Percentiles rank a stretch among this genome's conserved stretches.
Conservation (phyloP, 2,113 vertebrate genomes). For the Xiphophorus couchianus region DNA sequence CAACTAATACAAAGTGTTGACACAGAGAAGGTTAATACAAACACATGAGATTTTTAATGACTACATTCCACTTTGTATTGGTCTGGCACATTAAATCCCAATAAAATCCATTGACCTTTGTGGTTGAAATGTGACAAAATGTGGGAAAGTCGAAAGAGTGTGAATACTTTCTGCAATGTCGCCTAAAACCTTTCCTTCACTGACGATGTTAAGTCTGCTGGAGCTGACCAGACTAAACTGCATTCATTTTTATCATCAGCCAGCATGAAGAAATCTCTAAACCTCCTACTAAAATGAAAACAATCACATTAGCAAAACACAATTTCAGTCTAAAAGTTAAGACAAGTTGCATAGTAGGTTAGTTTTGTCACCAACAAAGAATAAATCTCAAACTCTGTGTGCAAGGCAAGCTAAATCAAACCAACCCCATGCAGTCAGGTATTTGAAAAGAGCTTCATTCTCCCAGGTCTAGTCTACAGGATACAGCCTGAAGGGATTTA, state of each 20-base stretch:
- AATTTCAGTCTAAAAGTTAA: not conserved
- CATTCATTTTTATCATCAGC: conserved; percentile 19
- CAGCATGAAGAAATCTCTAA: conserved; percentile 29
- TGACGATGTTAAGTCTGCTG: conserved; percentile 6
- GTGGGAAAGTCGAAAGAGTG: not conserved
- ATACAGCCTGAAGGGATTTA: conserved; percentile 66
- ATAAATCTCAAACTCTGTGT: conserved; percentile 37
- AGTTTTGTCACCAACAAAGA: conserved; percentile 44
- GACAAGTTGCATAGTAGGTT: conserved; percentile 7
- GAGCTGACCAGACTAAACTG: conserved; percentile 18
- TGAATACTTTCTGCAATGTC: not conserved
- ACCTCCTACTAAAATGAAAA: not conserved
- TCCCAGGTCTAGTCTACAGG: conserved; percentile 43
- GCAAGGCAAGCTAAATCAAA: conserved; percentile 44
- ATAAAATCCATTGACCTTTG: not conserved
- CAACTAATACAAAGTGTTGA: too few species aligned
- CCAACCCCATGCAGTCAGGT: conserved; percentile 36
- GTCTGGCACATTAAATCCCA: not conserved
- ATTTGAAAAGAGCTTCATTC: conserved; percentile 50
- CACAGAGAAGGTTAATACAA: not conserved
- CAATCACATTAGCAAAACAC: not conserved
- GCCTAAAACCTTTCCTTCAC: conserved; percentile 6
- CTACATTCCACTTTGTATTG: not conserved
- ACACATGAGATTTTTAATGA: not conserved
- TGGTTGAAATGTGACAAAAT: not conserved